These are phyloP conservation scores for Euzophera pinguis DNA, from an alignment of 2,888 invertebrate genomes.

Conservation along the genomic window DNA sequence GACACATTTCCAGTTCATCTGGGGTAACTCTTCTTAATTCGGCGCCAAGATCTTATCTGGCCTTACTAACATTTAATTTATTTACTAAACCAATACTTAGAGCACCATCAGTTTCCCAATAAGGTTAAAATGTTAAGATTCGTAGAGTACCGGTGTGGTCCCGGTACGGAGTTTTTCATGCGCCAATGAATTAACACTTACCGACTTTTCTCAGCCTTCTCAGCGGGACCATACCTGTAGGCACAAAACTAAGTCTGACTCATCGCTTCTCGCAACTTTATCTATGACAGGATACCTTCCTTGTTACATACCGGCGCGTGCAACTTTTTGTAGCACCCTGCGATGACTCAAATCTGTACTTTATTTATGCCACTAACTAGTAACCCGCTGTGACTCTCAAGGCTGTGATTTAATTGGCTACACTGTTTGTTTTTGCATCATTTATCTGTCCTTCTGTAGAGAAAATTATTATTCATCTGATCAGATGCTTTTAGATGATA, in stretches of 20 bases:
- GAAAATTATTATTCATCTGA: neutral
- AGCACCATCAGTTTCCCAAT: too few species aligned
- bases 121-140: too few species aligned
- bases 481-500: neutral
- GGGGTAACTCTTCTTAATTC: too few species aligned
- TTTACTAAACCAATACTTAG: too few species aligned
- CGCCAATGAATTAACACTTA: too few species aligned
- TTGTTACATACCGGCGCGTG: slow-evolving; percentile 51
- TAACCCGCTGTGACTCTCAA: slow-evolving; percentile 8
- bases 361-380: slow-evolving; percentile 17
- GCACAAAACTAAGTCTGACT: neutral
- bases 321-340: slow-evolving; percentile 44
- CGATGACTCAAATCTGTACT: slow-evolving; percentile 52
- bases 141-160: too few species aligned
- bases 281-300: slow-evolving; percentile 18
- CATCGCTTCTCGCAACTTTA: neutral
- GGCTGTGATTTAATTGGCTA: slow-evolving; percentile 10
- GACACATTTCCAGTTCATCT: too few species aligned
- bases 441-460: slow-evolving; percentile 1
- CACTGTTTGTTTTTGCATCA: slow-evolving; percentile 2
- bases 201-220: neutral
- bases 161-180: too few species aligned
- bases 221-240: neutral
- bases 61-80: too few species aligned
- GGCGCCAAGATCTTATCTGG: too few species aligned